Percentiles rank a stretch among this genome's conserved stretches.
phyloP scores from a whole-genome alignment of 2,888 invertebrate genomes.

The Oxycera nigricornis region DNA sequence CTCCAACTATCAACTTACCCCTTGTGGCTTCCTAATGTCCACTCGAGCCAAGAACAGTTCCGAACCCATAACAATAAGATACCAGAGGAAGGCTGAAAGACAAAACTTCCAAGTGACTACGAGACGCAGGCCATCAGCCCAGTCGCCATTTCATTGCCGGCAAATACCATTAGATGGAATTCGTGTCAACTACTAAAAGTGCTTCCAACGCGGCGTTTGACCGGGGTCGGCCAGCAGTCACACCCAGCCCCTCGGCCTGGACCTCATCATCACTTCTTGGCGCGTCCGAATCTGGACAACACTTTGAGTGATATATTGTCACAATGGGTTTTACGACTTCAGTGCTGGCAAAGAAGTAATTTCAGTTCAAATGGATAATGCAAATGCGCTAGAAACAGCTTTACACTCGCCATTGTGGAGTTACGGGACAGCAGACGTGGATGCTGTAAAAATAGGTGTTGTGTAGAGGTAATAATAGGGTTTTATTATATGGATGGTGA shows the following conservation, averaged over 20 bases:
- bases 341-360: slow-evolving; percentile 32
- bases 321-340: slow-evolving; percentile 20
- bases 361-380: slow-evolving; percentile 28
- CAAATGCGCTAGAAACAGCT: background rate
- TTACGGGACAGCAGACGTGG: too few species aligned
- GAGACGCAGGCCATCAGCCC: too few species aligned
- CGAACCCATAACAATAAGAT: too few species aligned
- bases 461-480: too few species aligned
- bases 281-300: background rate
- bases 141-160: background rate
- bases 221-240: background rate
- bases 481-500: too few species aligned
- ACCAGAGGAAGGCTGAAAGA: too few species aligned
- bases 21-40: too few species aligned
- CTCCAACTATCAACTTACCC: too few species aligned
- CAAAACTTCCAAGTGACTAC: too few species aligned
- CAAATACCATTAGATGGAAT: slow-evolving; percentile 18
- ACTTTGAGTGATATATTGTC: slow-evolving; percentile 33
- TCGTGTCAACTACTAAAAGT: background rate
- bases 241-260: background rate
- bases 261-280: background rate
- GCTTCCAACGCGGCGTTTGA: background rate
- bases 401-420: too few species aligned
- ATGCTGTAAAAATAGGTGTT: too few species aligned
- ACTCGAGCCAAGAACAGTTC: too few species aligned